phyloP scores from a whole-genome alignment of 2,113 vertebrate species.

The Heptranchias perlo region DNA sequence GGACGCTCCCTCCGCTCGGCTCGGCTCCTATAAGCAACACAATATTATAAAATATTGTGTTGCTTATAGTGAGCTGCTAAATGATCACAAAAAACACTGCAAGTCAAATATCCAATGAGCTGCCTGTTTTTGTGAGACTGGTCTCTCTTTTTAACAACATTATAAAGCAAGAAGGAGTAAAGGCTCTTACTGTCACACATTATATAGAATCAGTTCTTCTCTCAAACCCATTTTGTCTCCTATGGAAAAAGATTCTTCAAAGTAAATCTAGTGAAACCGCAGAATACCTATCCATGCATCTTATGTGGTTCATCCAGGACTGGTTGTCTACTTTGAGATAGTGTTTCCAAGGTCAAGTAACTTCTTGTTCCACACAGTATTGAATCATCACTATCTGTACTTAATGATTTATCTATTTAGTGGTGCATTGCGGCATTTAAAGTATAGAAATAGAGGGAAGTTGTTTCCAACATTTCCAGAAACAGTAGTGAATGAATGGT shows the following conservation, averaged over 20 bases:
- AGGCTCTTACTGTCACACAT: not conserved
- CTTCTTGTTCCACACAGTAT: not conserved
- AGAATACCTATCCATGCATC: too few species aligned
- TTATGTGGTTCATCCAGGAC: too few species aligned
- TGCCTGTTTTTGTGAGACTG: not conserved
- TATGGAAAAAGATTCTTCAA: too few species aligned
- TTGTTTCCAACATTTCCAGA: not conserved
- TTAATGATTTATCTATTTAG: not conserved
- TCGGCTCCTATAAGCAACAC: too few species aligned
- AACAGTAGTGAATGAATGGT: not conserved
- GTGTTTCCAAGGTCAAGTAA: not conserved
- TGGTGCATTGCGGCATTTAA: not conserved
- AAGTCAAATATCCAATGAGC: not conserved
- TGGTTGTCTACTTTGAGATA: too few species aligned
- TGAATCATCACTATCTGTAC: not conserved
- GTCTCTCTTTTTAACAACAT: not conserved
- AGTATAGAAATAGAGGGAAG: not conserved
- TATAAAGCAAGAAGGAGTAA: not conserved
- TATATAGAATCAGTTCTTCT: too few species aligned
- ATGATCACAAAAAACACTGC: not conserved
- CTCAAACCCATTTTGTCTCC: too few species aligned
- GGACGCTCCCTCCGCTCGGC: too few species aligned
- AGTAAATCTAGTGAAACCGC: too few species aligned
- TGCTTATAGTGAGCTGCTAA: not conserved
- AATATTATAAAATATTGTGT: not conserved